Conservation (phyloP, 2,797 vertebrate species). For the Galaxias olidus region DNA sequence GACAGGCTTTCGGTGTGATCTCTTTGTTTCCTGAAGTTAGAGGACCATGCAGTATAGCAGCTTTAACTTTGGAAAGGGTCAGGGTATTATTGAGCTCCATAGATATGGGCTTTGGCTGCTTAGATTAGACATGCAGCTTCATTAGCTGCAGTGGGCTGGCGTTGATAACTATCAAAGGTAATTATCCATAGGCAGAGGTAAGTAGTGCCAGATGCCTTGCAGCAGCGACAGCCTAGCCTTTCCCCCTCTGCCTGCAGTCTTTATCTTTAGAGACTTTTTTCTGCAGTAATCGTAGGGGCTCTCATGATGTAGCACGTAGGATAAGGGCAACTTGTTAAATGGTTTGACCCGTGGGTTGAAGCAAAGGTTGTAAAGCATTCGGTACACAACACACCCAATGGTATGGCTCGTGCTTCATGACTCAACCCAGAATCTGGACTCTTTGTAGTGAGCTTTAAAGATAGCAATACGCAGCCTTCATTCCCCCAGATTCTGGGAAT, state of each 20-base stretch:
- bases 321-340: too few relatives aligned
- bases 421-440: background rate
- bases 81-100: background rate
- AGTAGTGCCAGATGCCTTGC: constrained; percentile 33
- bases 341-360: too few relatives aligned
- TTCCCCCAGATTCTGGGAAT: constrained; percentile 42
- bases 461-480: constrained; percentile 1
- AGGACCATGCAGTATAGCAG: background rate
- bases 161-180: constrained; percentile 35
- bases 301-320: background rate
- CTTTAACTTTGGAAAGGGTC: background rate
- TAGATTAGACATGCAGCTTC: constrained; percentile 1
- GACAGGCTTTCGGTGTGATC: background rate
- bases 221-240: constrained; percentile 2
- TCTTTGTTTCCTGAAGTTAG: background rate
- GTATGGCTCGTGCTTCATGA: background rate
- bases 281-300: background rate
- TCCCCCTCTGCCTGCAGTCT: constrained; percentile 12
- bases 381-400: too few relatives aligned
- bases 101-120: background rate
- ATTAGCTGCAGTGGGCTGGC: constrained; percentile 5
- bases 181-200: constrained; percentile 27
- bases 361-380: too few relatives aligned
- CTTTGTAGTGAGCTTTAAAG: background rate
- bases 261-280: constrained; percentile 4